Percentiles rank a stretch among this genome's conserved stretches.
These are phyloP conservation scores for Holothuria leucospilota DNA, from an alignment of 53 echinoderm and acorn worm species.

Conservation along the genomic window DNA sequence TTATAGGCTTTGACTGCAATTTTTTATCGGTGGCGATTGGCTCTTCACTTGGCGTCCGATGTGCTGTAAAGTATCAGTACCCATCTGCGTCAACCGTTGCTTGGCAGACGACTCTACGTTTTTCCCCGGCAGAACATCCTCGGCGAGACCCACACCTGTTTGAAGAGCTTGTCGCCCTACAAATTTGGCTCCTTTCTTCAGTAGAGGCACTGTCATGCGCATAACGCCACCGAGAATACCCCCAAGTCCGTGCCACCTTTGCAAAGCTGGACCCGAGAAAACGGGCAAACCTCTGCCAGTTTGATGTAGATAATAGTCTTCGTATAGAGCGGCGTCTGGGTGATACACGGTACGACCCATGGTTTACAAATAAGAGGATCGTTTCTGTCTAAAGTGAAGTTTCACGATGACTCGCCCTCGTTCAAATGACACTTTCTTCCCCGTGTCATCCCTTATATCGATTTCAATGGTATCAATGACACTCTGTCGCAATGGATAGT, in stretches of 20 bases:
- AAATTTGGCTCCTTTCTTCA: conserved; percentile 50
- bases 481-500: conserved; percentile 52
- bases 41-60: too few relatives aligned
- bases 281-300: conserved; percentile 48
- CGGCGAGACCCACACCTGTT: too few relatives aligned
- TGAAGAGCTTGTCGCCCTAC: conserved; percentile 49
- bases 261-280: conserved; percentile 47
- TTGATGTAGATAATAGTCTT: conserved; percentile 48
- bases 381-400: conserved; percentile 65
- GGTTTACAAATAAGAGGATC: conserved; percentile 41
- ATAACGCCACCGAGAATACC: conserved; percentile 53
- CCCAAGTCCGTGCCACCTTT: conserved; percentile 59
- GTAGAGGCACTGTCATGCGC: conserved; percentile 34
- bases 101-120: neutral
- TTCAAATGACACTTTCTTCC: conserved; percentile 61
- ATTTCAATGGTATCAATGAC: conserved; percentile 60
- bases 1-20: too few relatives aligned
- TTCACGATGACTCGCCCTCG: conserved; percentile 70
- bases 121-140: too few relatives aligned
- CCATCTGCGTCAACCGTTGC: too few relatives aligned
- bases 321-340: neutral
- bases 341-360: neutral
- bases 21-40: too few relatives aligned
- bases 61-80: too few relatives aligned
- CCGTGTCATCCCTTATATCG: conserved; percentile 58